phyloP scores from a whole-genome alignment of 2,797 vertebrate species.

The Varecia variegata region DNA sequence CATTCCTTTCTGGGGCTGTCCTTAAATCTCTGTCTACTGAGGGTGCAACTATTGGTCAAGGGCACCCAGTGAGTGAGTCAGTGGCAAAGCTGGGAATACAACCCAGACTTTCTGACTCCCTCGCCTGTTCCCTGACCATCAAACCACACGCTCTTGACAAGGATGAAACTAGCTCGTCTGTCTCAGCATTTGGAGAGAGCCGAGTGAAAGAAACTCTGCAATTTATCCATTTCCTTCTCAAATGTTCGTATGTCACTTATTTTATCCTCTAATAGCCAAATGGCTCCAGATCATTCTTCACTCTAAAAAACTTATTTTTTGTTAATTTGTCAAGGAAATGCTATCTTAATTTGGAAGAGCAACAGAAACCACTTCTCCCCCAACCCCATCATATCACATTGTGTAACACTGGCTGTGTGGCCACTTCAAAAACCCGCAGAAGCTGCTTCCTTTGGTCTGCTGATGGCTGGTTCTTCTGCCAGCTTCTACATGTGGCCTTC shows the following conservation, averaged over 20 bases:
- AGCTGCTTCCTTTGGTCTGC: constrained; percentile 44
- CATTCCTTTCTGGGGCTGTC: constrained; percentile 52
- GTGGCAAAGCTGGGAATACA: constrained; percentile 66
- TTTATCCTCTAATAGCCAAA: constrained; percentile 26
- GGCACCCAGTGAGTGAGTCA: constrained; percentile 70
- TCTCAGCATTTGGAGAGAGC: constrained; percentile 10
- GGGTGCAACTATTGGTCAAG: constrained; percentile 64
- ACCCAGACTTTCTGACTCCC: constrained; percentile 79
- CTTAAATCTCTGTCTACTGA: constrained; percentile 55
- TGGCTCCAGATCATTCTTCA: constrained; percentile 2
- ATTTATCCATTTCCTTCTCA: neutral
- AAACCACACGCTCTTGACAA: constrained; percentile 67
- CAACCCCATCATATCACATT: neutral
- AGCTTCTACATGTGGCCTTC: constrained; percentile 58
- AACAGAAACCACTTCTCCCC: neutral
- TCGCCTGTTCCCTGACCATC: constrained; percentile 58
- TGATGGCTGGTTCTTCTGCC: constrained; percentile 47
- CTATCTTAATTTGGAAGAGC: constrained; percentile 17
- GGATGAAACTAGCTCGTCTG: constrained; percentile 56
- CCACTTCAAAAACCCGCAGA: constrained; percentile 53
- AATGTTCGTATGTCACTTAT: neutral
- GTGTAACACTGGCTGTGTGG: constrained; percentile 42
- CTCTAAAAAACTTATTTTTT: neutral
- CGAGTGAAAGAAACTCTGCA: constrained; percentile 11
- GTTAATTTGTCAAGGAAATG: constrained; percentile 56